These are phyloP conservation scores for Leucophenga varia DNA, from an alignment of 1,140 invertebrate genomes.

Conservation along the genomic window DNA sequence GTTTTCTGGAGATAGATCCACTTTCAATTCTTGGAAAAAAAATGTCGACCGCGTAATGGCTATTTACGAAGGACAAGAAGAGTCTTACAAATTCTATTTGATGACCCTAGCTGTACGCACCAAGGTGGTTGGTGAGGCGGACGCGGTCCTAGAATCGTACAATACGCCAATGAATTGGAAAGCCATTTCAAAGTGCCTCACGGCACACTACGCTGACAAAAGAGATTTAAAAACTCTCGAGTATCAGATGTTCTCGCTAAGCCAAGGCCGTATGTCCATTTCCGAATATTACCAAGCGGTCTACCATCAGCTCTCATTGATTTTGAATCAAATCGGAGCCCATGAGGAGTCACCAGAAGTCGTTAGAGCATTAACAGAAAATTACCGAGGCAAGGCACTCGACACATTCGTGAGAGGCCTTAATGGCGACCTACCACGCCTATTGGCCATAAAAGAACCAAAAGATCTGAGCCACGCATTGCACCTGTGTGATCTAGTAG, in stretches of 20 bases:
- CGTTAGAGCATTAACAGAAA: not conserved
- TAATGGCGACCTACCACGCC: constrained; percentile 11
- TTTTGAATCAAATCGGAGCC: not conserved
- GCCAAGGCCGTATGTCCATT: not conserved
- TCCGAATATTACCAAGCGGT: not conserved
- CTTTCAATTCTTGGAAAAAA: constrained; percentile 10
- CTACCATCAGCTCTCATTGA: not conserved
- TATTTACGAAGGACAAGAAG: not conserved
- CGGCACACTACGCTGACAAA: constrained; percentile 7
- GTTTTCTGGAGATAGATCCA: not conserved
- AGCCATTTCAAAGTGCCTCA: not conserved
- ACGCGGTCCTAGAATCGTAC: not conserved
- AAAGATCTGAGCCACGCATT: constrained; percentile 1
- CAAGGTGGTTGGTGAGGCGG: constrained; percentile 2
- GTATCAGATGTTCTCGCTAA: not conserved
- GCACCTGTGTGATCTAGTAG: not conserved
- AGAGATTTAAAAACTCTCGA: constrained; percentile 5
- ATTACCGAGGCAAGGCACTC: constrained; percentile 11
- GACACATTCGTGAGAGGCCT: constrained; percentile 13
- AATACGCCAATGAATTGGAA: constrained; percentile 2
- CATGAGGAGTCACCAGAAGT: not conserved
- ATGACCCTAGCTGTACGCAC: not conserved
- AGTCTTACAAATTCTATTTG: constrained; percentile 2
- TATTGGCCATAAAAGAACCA: constrained; percentile 12
- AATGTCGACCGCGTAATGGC: constrained; percentile 4